Percentiles rank a stretch among this genome's conserved stretches.
phyloP scores from a whole-genome alignment of 2,113 vertebrate species.

The Aramus guarauna region DNA sequence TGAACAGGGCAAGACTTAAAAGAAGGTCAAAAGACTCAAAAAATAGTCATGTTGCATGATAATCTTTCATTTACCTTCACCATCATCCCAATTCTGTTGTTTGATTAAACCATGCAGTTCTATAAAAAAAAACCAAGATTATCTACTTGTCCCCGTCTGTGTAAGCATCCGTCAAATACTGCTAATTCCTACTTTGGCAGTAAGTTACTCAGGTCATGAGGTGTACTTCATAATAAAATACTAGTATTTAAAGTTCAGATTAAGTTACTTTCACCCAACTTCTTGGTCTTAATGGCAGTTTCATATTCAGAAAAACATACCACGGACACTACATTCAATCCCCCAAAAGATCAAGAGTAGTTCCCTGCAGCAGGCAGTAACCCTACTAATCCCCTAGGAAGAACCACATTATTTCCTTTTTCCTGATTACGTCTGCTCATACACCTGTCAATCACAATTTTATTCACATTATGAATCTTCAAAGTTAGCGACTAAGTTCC shows the following conservation, averaged over 20 bases:
- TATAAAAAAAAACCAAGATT: background rate
- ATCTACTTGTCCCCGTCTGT: background rate
- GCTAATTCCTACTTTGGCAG: background rate
- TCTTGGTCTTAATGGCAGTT: background rate
- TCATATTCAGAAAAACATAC: background rate
- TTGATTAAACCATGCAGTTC: background rate
- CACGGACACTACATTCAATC: background rate
- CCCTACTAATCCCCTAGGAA: background rate
- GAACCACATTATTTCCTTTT: background rate
- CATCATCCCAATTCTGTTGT: background rate
- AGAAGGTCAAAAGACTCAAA: background rate
- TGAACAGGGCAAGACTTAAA: background rate
- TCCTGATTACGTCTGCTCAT: background rate
- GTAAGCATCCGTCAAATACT: background rate
- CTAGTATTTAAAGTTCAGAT: background rate
- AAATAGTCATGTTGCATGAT: rapidly evolving
- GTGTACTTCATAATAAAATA: background rate
- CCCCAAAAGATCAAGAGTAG: background rate
- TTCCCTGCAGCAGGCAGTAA: background rate
- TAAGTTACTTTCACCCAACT: background rate
- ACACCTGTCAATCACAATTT: background rate
- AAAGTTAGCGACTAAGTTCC: background rate
- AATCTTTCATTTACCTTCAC: background rate
- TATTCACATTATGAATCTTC: background rate
- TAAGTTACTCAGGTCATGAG: background rate